These are phyloP conservation scores for Stegastes partitus DNA, from an alignment of 2,113 vertebrate species.

Conservation along the genomic window DNA sequence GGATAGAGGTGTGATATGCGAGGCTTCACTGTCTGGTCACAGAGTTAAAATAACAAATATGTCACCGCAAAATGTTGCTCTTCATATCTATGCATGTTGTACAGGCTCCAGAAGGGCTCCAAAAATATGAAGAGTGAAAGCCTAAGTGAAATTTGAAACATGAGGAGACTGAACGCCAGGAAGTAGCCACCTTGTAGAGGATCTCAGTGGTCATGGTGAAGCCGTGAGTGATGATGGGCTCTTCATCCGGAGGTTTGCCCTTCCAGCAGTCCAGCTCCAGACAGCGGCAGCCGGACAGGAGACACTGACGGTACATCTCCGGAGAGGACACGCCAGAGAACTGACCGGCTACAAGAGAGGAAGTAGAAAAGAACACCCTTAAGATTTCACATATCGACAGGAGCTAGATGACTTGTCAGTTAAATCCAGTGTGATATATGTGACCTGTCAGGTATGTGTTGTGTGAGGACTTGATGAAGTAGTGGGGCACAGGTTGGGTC, in stretches of 20 bases:
- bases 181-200: slow-evolving; percentile 90
- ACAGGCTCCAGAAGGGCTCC: no score
- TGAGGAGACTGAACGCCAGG: not conserved
- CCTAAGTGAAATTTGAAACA: not conserved
- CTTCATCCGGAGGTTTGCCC: slow-evolving; percentile 94
- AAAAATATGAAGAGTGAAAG: not conserved
- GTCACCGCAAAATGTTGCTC: no score
- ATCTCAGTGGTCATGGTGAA: slow-evolving; percentile 99
- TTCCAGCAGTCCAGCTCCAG: slow-evolving; percentile 99
- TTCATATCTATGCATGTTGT: no score
- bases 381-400: not conserved
- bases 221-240: slow-evolving; percentile 97
- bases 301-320: slow-evolving; percentile 97
- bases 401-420: not conserved
- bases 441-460: slow-evolving; percentile 97
- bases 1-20: not conserved
- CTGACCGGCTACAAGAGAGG: slow-evolving; percentile 89
- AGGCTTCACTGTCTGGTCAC: no score
- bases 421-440: not conserved
- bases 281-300: slow-evolving; percentile 95
- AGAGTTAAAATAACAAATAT: no score
- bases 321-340: slow-evolving; percentile 96
- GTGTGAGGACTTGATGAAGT: slow-evolving; percentile 98
- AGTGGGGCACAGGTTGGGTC: slow-evolving; percentile 93
- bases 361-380: not conserved